Evolutionary conservation across 2,888 invertebrate genomes (phyloP).

Genomic region (Sepiola atlantica): DNA sequence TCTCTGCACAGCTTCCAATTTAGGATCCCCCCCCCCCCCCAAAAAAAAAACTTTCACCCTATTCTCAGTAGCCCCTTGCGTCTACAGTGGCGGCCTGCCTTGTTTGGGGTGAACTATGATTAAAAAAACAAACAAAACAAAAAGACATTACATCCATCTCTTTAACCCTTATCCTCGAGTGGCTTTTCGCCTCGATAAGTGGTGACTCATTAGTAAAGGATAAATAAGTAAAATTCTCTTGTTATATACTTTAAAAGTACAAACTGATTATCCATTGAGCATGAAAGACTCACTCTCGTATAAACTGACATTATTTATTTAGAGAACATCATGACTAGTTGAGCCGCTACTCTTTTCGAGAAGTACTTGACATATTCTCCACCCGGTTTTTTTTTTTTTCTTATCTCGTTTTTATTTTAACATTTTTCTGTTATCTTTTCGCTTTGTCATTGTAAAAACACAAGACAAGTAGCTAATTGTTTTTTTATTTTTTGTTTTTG

Average conservation of each 20-base stretch:
- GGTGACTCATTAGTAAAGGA: neutral
- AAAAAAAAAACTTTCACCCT: too few relatives aligned
- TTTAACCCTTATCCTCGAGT: too few relatives aligned
- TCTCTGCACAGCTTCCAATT: too few relatives aligned
- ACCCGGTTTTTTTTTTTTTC: neutral
- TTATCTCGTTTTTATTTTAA: neutral
- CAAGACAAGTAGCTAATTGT: neutral
- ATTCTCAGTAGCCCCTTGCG: too few relatives aligned
- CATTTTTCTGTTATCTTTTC: neutral
- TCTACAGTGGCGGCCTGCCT: too few relatives aligned
- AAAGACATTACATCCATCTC: too few relatives aligned
- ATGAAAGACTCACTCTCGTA: neutral
- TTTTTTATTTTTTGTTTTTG: neutral
- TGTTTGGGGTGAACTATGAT: too few relatives aligned
- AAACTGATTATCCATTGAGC: neutral
- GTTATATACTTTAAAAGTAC: neutral
- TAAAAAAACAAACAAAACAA: too few relatives aligned
- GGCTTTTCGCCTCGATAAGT: neutral
- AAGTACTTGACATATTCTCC: slow-evolving; percentile 32
- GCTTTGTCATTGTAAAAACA: neutral
- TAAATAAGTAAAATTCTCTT: neutral
- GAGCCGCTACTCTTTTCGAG: neutral
- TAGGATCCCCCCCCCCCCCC: too few relatives aligned
- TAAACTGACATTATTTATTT: neutral
- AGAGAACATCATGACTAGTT: neutral